These are phyloP conservation scores for Atethmia centrago DNA, from an alignment of 2,888 invertebrate genomes.

Conservation along the genomic window DNA sequence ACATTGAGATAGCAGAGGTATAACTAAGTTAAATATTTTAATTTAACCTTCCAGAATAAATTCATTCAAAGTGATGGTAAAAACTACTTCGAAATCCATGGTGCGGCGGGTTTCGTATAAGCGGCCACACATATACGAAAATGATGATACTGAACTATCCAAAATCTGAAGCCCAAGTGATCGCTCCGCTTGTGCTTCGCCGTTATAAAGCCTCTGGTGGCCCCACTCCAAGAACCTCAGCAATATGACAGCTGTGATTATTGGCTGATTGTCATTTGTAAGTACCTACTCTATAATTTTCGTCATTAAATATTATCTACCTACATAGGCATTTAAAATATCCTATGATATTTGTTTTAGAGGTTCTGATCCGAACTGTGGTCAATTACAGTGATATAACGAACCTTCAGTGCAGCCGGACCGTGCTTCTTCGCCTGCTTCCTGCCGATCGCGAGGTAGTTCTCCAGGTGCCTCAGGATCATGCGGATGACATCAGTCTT, in stretches of 20 bases:
- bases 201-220: no score
- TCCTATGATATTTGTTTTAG: neutral
- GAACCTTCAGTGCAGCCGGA: slow-evolving; percentile 90
- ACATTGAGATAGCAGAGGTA: no score
- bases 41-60: neutral
- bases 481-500: slow-evolving; percentile 94
- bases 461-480: slow-evolving; percentile 92
- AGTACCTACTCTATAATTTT: neutral
- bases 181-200: no score
- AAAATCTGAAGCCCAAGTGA: no score
- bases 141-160: no score
- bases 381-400: neutral
- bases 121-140: no score
- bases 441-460: slow-evolving; percentile 91
- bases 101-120: no score
- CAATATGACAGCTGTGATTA: neutral
- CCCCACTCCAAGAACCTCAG: no score
- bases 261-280: neutral
- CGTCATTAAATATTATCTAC: neutral
- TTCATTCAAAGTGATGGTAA: neutral
- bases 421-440: slow-evolving; percentile 92
- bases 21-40: no score
- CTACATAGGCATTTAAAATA: neutral
- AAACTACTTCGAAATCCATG: neutral
- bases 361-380: neutral